phyloP scores from a whole-genome alignment of 1,140 invertebrate genomes.

The Drosophila malerkotliana region DNA sequence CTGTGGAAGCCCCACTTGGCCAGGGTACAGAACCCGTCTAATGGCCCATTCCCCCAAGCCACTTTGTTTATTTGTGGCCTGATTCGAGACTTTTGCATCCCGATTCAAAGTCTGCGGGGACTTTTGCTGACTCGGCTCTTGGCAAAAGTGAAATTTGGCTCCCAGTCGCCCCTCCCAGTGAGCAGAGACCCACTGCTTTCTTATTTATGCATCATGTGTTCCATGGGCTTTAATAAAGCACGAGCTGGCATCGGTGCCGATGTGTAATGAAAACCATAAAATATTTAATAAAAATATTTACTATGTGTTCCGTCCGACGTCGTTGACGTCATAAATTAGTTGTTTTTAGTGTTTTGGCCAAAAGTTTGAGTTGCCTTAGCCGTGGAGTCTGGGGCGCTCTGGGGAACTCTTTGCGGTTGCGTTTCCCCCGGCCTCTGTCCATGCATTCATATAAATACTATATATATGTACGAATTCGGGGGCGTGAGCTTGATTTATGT shows the following conservation, averaged over 20 bases:
- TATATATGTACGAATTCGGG: constrained; percentile 36
- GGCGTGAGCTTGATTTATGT: constrained; percentile 78
- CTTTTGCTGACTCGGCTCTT: constrained; percentile 51
- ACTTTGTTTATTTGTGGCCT: constrained; percentile 49
- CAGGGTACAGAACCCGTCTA: background rate
- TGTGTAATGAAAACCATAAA: constrained; percentile 80
- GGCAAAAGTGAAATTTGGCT: constrained; percentile 48
- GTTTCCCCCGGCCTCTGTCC: constrained; percentile 1
- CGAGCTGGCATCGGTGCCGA: constrained; percentile 53
- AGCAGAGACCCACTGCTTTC: constrained; percentile 20
- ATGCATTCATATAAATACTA: constrained; percentile 27
- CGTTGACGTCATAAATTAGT: constrained; percentile 73
- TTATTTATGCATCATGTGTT: constrained; percentile 67
- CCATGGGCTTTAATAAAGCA: constrained; percentile 64
- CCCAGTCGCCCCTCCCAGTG: background rate
- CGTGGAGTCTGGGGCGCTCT: constrained; percentile 3
- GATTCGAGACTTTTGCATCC: constrained; percentile 41
- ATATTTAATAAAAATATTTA: constrained; percentile 83
- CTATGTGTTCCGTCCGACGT: constrained; percentile 63
- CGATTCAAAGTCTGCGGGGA: constrained; percentile 45
- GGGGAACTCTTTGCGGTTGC: constrained; percentile 38
- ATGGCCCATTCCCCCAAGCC: background rate
- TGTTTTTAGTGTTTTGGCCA: constrained; percentile 74
- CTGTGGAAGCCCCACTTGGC: background rate
- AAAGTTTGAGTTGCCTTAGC: constrained; percentile 45